phyloP scores from a whole-genome alignment of 1,140 invertebrate genomes.

The Trialeurodes vaporariorum region DNA sequence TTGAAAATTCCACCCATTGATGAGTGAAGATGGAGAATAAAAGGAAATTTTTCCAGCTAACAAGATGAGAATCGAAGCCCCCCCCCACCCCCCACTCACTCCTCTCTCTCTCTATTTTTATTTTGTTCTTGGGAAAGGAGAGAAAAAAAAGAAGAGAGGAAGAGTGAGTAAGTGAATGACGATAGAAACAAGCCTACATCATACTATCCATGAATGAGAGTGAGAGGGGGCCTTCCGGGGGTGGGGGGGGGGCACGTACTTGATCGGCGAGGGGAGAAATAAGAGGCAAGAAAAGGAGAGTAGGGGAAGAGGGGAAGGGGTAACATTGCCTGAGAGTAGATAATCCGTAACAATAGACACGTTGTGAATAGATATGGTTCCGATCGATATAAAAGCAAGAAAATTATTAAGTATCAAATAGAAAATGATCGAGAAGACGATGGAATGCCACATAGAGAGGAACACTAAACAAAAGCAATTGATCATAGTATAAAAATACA shows the following conservation, averaged over 20 bases:
- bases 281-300: too few relatives aligned
- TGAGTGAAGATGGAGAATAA: too few relatives aligned
- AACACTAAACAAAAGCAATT: background rate
- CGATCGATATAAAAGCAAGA: background rate
- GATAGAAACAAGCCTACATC: background rate
- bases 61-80: too few relatives aligned
- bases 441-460: background rate
- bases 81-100: too few relatives aligned
- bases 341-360: background rate
- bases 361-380: background rate
- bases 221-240: background rate
- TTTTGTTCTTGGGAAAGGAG: too few relatives aligned
- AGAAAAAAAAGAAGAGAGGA: background rate
- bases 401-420: constrained; percentile 1
- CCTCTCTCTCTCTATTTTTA: too few relatives aligned
- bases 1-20: too few relatives aligned
- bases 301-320: background rate
- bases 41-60: too few relatives aligned
- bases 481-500: background rate
- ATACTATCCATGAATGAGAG: background rate
- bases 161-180: background rate
- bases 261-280: too few relatives aligned
- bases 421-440: background rate
- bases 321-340: background rate
- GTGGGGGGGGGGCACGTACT: background rate